Base-by-base conservation (phyloP, 2,888 invertebrate species). In the Antheraea yamamai region DNA sequence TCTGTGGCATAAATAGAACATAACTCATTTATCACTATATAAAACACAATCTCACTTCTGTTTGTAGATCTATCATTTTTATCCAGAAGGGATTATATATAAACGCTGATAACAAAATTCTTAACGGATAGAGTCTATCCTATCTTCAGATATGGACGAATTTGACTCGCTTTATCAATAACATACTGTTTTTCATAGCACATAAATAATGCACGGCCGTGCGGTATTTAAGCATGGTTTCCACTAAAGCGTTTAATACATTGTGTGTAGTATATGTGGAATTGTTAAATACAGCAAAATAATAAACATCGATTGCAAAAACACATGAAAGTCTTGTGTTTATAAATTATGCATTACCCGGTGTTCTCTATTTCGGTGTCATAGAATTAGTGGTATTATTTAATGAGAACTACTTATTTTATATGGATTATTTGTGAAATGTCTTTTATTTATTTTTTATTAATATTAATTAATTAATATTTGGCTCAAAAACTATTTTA, bases 11-110 rank as follows among this genome's bases (percentile, higher is more conserved):
- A 70, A 20, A 39, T 12, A 39, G 7, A 58, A 58, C 10, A 18
- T n/a, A 64, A 20, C 72, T 58, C 39, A 58, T 74, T 76, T 79
- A 78, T 76, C 79, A 75, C 77, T 74, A 76, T 75, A 74, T 81
- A 72, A 72, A 75, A 35, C 55, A 72, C 80, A 80, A 83, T 81
- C 79, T 66, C 74, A 74, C 74, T 68, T 74, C 73, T 78, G 78
- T 79, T 73, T 47, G 51, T 74, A 76, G 78, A 84, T 83, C 80
- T 79, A 79, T 83, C 82, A 81, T 81, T 76, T 72, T 80, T 84
- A 84, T 83, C 85, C 74, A 73, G 23, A 23, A 55, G 39, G 79
- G 80, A 80, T 80, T 83, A 82, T 70, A 71, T 73, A 76, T 74
- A 76, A 73, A 52, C 68, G 35, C 73, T 18, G 75, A 78, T 81